Evolutionary conservation across 2,888 invertebrate genomes (phyloP).

Genomic region (Tetramorium bicarinatum): DNA sequence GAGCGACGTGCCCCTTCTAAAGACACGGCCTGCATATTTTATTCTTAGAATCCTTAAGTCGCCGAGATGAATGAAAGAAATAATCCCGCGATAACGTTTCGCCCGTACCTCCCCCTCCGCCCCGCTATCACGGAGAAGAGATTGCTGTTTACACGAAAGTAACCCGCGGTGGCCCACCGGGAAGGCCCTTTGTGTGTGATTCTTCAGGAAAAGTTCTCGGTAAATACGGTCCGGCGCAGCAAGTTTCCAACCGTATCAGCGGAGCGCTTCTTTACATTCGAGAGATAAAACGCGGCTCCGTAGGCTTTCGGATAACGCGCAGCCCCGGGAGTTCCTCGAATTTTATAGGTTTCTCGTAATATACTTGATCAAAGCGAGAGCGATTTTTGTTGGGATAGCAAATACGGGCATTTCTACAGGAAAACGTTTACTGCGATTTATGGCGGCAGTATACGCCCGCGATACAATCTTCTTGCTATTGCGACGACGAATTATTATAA

Average conservation of each 20-base stretch:
- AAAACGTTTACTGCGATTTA: constrained; percentile 10
- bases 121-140: constrained; percentile 39
- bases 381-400: constrained; percentile 30
- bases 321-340: constrained; percentile 18
- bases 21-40: constrained; percentile 78
- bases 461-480: not conserved
- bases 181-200: constrained; percentile 61
- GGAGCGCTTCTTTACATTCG: constrained; percentile 68
- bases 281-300: constrained; percentile 67
- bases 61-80: constrained; percentile 74
- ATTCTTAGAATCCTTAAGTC: constrained; percentile 80
- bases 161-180: constrained; percentile 66
- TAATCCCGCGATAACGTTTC: constrained; percentile 76
- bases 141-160: constrained; percentile 73
- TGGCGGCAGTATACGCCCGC: not conserved
- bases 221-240: constrained; percentile 68
- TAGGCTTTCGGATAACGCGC: constrained; percentile 62
- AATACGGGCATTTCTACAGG: not conserved
- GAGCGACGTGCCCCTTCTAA: constrained; percentile 59
- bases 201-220: constrained; percentile 71
- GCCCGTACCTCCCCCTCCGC: not conserved
- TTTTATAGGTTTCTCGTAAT: constrained; percentile 40
- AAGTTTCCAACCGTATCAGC: constrained; percentile 66
- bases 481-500: not conserved
- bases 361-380: constrained; percentile 34